Evolutionary conservation across 2,797 vertebrate genomes (phyloP).

Genomic region (Trachurus trachurus): DNA sequence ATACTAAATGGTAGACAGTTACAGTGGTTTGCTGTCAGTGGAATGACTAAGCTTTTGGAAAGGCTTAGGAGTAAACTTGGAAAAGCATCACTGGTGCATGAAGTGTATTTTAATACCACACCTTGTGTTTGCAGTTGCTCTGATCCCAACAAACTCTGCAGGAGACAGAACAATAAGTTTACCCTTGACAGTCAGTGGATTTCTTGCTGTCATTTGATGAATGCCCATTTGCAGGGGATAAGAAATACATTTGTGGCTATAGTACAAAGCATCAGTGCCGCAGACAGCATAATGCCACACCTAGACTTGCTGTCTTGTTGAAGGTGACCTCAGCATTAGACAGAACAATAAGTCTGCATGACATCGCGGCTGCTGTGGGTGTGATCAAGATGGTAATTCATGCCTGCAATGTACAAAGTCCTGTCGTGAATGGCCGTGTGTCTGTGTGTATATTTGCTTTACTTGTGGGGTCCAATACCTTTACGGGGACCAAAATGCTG

Average conservation of each 20-base stretch:
- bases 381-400: conserved; percentile 79
- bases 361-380: conserved; percentile 48
- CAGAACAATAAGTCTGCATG: conserved; percentile 71
- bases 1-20: conserved; percentile 77
- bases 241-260: conserved; percentile 43
- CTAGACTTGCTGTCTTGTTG: conserved; percentile 44
- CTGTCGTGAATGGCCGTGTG: conserved; percentile 41
- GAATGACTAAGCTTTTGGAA: conserved; percentile 71
- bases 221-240: conserved; percentile 48
- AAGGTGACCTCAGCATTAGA: conserved; percentile 76
- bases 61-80: conserved; percentile 61
- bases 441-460: conserved; percentile 6
- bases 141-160: conserved; percentile 42
- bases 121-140: conserved; percentile 36
- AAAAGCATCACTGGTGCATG: conserved; percentile 55
- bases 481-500: background rate
- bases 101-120: conserved; percentile 54
- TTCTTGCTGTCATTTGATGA: conserved; percentile 48
- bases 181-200: conserved; percentile 52
- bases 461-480: background rate
- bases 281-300: conserved; percentile 49
- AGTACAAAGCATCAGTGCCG: conserved; percentile 51
- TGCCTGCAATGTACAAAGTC: conserved; percentile 56
- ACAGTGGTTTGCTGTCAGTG: conserved; percentile 62
- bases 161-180: conserved; percentile 43